These are phyloP conservation scores for Ctenoplectra terminalis DNA, from an alignment of 1,140 invertebrate genomes.

Conservation along the genomic window DNA sequence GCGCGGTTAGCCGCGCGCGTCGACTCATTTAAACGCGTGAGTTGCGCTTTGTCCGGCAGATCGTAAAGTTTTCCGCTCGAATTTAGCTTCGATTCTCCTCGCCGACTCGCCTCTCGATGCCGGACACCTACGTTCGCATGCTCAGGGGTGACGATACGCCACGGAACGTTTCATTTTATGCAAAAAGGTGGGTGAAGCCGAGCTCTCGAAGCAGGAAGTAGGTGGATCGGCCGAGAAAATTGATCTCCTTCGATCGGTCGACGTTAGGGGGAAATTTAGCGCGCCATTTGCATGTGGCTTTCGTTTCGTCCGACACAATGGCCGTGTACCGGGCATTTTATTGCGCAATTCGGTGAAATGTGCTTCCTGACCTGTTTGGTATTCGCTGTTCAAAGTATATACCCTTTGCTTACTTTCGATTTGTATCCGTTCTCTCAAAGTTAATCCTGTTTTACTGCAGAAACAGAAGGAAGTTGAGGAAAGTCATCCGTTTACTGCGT, in stretches of 20 bases:
- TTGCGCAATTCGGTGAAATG: conserved; percentile 10
- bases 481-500: background rate
- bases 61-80: conserved; percentile 43
- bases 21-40: conserved; percentile 40
- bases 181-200: conserved; percentile 3
- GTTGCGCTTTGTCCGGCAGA: conserved; percentile 33
- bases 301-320: background rate
- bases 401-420: background rate
- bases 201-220: conserved; percentile 2
- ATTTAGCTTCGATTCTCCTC: conserved; percentile 26
- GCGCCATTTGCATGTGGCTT: background rate
- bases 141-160: background rate
- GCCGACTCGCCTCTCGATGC: background rate
- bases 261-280: background rate
- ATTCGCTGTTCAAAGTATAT: background rate
- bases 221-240: conserved; percentile 20
- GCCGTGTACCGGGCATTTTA: background rate
- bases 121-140: background rate
- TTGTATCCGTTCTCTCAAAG: background rate
- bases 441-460: background rate
- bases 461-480: background rate
- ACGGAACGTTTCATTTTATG: conserved; percentile 4
- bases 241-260: conserved; percentile 7
- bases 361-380: background rate
- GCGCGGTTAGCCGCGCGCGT: conserved; percentile 8